These are phyloP conservation scores for Drosophila ogumai DNA, from an alignment of 1,140 invertebrate genomes.

Conservation along the genomic window DNA sequence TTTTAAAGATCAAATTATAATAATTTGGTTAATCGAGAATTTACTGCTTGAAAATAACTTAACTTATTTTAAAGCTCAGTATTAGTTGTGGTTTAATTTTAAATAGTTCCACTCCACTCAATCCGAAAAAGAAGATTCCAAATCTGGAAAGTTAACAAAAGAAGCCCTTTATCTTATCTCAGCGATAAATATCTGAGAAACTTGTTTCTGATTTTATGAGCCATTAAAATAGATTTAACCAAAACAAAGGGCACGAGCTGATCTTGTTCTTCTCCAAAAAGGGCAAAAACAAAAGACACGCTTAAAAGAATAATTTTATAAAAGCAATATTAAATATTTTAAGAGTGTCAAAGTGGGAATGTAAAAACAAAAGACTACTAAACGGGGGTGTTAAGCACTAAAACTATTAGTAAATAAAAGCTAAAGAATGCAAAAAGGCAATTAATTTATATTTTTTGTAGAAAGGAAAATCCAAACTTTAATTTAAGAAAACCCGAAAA, in stretches of 20 bases:
- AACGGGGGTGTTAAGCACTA: background rate
- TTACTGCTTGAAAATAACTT: background rate
- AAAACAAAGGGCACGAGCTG: constrained; percentile 38
- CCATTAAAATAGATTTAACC: constrained; percentile 22
- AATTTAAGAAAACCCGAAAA: background rate
- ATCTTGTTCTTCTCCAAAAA: constrained; percentile 25
- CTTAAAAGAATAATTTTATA: background rate
- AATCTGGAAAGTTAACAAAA: constrained; percentile 7
- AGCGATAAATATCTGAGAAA: constrained; percentile 17
- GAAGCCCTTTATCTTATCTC: constrained; percentile 19
- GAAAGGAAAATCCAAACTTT: too few species aligned
- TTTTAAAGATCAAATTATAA: background rate
- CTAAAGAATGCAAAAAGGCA: background rate
- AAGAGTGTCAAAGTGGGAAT: background rate
- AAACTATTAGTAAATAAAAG: background rate
- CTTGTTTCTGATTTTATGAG: constrained; percentile 41
- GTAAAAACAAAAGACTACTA: background rate
- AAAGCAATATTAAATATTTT: background rate
- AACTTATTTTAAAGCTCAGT: background rate
- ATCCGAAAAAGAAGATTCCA: constrained; percentile 4
- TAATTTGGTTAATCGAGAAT: background rate
- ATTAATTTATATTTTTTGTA: background rate
- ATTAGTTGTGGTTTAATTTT: background rate
- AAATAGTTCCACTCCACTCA: background rate
- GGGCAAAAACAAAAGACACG: background rate